Conservation (phyloP, 2,113 vertebrate genomes). For the Copsychus sechellarum region DNA sequence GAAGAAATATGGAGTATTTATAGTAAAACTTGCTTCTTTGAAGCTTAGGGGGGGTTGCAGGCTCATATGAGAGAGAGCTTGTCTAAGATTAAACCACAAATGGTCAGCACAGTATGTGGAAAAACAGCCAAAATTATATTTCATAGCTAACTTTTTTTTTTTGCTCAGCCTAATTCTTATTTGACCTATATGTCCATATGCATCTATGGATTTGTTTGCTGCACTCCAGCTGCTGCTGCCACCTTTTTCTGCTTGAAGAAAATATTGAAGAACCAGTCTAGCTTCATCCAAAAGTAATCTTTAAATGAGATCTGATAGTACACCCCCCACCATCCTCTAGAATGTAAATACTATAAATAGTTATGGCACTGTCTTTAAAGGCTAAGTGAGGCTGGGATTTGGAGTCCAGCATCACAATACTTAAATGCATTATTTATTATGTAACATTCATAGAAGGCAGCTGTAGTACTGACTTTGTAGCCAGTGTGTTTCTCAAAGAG, state of each 20-base stretch:
- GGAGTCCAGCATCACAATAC: neutral
- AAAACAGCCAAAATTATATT: neutral
- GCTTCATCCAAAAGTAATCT: neutral
- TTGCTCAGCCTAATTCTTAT: neutral
- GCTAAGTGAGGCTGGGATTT: neutral
- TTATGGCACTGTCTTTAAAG: neutral
- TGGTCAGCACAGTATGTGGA: neutral
- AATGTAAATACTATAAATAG: conserved; percentile 7
- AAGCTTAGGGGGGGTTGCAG: neutral
- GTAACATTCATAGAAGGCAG: neutral
- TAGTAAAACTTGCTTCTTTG: neutral
- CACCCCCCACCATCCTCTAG: neutral
- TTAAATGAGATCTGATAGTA: neutral
- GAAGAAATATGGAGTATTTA: neutral
- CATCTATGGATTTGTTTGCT: conserved; percentile 4
- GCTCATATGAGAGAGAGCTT: neutral
- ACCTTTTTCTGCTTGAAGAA: conserved; percentile 12
- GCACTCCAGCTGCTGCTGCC: neutral
- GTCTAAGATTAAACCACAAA: neutral
- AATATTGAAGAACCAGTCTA: neutral
- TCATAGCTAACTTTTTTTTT: neutral
- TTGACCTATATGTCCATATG: conserved; percentile 21
- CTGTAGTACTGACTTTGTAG: neutral
- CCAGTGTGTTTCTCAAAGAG: neutral
- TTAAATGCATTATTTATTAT: conserved; percentile 17